Conservation (phyloP, 2,888 invertebrate genomes). For the Cordilura impudica region DNA sequence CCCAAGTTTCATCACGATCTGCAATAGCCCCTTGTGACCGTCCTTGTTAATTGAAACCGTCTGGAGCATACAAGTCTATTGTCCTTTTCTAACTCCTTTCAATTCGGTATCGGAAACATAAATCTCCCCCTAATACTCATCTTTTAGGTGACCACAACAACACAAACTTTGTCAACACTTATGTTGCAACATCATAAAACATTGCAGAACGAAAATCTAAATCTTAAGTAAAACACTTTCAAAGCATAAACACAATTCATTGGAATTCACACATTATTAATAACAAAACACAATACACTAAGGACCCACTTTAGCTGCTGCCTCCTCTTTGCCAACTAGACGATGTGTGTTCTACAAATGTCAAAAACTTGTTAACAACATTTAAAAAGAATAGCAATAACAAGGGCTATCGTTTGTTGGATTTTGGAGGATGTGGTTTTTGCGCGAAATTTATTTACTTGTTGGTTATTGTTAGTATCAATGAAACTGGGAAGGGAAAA, state of each 20-base stretch:
- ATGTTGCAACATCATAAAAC: constrained; percentile 13
- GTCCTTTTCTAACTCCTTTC: too few species aligned
- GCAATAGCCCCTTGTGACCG: too few species aligned
- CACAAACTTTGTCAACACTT: constrained; percentile 7
- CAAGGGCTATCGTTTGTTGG: not conserved
- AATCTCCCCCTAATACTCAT: not conserved
- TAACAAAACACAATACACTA: constrained; percentile 49
- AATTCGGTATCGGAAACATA: too few species aligned
- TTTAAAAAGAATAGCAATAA: not conserved
- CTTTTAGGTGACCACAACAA: not conserved
- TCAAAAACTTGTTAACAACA: constrained; percentile 50
- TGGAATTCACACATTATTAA: constrained; percentile 51
- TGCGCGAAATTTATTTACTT: too few species aligned
- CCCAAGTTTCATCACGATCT: too few species aligned
- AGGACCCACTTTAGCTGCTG: constrained; percentile 19
- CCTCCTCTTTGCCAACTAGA: not conserved
- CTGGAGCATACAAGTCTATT: too few species aligned
- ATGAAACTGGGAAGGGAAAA: constrained; percentile 38
- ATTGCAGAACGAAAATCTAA: not conserved
- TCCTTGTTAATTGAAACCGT: too few species aligned
- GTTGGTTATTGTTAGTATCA: constrained; percentile 6
- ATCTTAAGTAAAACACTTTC: not conserved
- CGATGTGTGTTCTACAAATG: constrained; percentile 57
- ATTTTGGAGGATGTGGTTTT: not conserved
- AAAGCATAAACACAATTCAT: constrained; percentile 42